These are phyloP conservation scores for Crax fasciolata DNA, from an alignment of 2,797 vertebrate genomes.

Conservation along the genomic window DNA sequence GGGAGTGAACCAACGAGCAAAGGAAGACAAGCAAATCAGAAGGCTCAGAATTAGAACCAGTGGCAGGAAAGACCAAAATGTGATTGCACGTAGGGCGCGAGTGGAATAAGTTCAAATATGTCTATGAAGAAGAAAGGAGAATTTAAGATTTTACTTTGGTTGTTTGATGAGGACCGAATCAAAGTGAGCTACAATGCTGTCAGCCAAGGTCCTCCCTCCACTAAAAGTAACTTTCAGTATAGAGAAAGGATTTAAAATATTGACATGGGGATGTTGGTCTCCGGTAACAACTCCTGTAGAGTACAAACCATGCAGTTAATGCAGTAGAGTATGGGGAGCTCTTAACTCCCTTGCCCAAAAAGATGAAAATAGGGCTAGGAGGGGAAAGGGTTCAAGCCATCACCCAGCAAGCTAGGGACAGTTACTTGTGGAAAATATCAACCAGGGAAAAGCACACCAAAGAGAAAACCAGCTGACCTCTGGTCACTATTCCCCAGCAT, in stretches of 20 bases:
- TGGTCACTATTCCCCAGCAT: background rate
- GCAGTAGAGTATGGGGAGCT: background rate
- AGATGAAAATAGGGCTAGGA: background rate
- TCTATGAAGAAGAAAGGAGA: background rate
- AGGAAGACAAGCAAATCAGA: background rate
- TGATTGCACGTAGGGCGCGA: background rate
- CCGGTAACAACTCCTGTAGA: background rate
- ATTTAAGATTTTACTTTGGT: background rate
- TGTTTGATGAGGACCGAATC: background rate
- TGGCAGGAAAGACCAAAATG: background rate
- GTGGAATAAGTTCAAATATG: background rate
- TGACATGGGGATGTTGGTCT: background rate
- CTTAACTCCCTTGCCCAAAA: fast-evolving
- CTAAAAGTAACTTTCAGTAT: background rate
- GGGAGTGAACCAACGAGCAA: background rate
- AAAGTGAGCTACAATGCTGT: background rate
- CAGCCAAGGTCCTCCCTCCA: background rate
- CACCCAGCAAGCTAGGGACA: background rate
- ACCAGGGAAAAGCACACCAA: background rate
- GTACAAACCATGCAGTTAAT: background rate
- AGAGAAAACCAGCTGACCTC: background rate
- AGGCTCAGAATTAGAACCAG: background rate
- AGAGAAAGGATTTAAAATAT: background rate
- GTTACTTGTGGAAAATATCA: background rate
- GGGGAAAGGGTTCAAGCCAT: background rate